A percentile compares a stretch with the other conserved stretches of the same genome.
Evolutionary conservation across 2,888 invertebrate species (phyloP).

Genomic region (Mythimna ferrago): DNA sequence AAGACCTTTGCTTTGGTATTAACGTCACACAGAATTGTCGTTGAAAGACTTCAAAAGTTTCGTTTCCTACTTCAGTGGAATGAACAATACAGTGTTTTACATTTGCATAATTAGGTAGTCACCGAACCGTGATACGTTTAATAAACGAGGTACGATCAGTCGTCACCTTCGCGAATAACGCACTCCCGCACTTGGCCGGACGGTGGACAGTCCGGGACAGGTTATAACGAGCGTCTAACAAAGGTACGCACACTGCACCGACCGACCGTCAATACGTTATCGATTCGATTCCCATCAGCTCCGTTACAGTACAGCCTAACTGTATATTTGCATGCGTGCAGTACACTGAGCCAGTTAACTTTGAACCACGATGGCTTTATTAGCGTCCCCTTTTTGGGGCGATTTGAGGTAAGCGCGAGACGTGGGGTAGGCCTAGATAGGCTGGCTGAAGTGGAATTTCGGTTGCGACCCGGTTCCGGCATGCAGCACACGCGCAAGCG

Average conservation of each 20-base stretch:
- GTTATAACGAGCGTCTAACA: slow-evolving; percentile 58
- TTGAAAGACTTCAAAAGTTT: slow-evolving; percentile 57
- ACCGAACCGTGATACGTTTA: slow-evolving; percentile 57
- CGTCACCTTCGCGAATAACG: slow-evolving; percentile 53
- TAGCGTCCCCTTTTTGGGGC: slow-evolving; percentile 60
- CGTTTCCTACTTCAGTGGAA: slow-evolving; percentile 55
- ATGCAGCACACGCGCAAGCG: slow-evolving; percentile 89
- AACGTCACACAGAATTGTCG: slow-evolving; percentile 44
- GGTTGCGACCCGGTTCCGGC: slow-evolving; percentile 89
- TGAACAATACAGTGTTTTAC: slow-evolving; percentile 52
- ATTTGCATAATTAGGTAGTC: slow-evolving; percentile 60
- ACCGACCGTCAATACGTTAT: slow-evolving; percentile 78
- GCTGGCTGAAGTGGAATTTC: slow-evolving; percentile 80
- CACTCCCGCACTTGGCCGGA: slow-evolving; percentile 46
- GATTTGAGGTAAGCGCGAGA: slow-evolving; percentile 60
- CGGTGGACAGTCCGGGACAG: slow-evolving; percentile 50
- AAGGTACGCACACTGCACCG: slow-evolving; percentile 69
- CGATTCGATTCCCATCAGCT: slow-evolving; percentile 82
- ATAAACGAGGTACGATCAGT: slow-evolving; percentile 40
- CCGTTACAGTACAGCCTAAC: slow-evolving; percentile 86
- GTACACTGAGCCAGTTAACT: slow-evolving; percentile 74
- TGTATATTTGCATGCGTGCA: slow-evolving; percentile 91
- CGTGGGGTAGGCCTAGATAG: slow-evolving; percentile 75
- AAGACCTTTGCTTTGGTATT: slow-evolving; percentile 46
- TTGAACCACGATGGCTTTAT: slow-evolving; percentile 73